These are phyloP conservation scores for Colletes collaris DNA, from an alignment of 2,888 invertebrate species.

Conservation along the genomic window DNA sequence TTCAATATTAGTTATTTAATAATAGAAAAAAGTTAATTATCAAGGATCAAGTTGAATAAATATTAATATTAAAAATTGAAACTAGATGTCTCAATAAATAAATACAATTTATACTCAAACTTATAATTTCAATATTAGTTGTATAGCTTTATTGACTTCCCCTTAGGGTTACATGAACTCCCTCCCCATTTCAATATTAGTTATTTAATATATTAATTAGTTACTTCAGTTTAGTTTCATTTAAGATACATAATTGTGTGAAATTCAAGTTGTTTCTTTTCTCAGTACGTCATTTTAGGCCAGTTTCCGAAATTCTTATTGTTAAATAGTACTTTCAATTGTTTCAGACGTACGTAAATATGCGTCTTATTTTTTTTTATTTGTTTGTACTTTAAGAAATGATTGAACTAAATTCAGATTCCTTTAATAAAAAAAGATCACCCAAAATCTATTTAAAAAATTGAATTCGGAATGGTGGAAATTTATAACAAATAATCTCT, in stretches of 20 bases:
- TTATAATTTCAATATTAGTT: too few relatives aligned
- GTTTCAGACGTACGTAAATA: not conserved
- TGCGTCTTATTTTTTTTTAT: constrained; percentile 11
- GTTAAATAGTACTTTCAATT: not conserved
- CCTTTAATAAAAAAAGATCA: constrained; percentile 21
- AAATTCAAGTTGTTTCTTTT: not conserved
- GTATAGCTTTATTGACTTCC: too few relatives aligned
- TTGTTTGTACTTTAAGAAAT: constrained; percentile 16
- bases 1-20: too few relatives aligned
- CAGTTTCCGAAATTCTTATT: constrained; percentile 15
- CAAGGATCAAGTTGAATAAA: too few relatives aligned
- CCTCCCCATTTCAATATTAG: too few relatives aligned
- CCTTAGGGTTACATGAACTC: too few relatives aligned
- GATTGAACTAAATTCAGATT: not conserved
- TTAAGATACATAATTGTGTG: not conserved
- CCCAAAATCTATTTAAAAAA: not conserved
- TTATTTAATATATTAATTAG: too few relatives aligned
- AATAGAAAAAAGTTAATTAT: too few relatives aligned
- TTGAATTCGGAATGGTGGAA: not conserved
- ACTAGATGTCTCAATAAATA: too few relatives aligned
- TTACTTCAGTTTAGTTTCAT: too few relatives aligned
- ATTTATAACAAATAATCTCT: not conserved
- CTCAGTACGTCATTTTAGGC: not conserved
- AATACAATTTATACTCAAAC: too few relatives aligned
- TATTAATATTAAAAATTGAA: too few relatives aligned